These are phyloP conservation scores for Drosophila pseudotakahashii DNA, from an alignment of 2,888 invertebrate species.

Conservation along the genomic window DNA sequence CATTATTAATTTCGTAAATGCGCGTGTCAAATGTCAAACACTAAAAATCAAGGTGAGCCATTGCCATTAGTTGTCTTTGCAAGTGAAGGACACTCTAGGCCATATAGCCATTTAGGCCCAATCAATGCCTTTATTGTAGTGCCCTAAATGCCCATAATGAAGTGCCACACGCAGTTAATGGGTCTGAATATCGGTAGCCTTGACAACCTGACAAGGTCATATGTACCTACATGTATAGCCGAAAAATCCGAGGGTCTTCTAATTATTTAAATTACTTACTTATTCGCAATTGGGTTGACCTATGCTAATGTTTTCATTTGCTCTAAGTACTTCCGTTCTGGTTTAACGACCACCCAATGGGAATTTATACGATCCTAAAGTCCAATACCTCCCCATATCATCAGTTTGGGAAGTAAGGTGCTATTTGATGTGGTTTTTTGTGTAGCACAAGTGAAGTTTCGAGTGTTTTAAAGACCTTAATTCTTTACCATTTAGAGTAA, in stretches of 20 bases:
- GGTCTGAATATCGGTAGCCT: constrained; percentile 49
- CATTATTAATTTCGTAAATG: constrained; percentile 76
- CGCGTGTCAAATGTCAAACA: constrained; percentile 72
- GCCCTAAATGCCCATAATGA: constrained; percentile 75
- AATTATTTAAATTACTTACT: constrained; percentile 45
- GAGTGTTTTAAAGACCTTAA: too few species aligned
- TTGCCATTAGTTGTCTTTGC: constrained; percentile 51
- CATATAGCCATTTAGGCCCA: constrained; percentile 62
- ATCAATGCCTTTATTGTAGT: constrained; percentile 68
- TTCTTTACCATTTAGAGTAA: constrained; percentile 12
- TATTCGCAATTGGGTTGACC: constrained; percentile 61
- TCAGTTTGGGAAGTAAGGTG: background rate
- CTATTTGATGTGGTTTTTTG: constrained; percentile 2
- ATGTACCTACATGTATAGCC: constrained; percentile 2
- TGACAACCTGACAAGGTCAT: constrained; percentile 56
- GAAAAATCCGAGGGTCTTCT: constrained; percentile 17
- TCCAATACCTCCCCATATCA: constrained; percentile 2
- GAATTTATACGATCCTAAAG: background rate
- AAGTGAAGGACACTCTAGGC: constrained; percentile 55
- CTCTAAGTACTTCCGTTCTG: constrained; percentile 64
- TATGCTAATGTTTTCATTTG: constrained; percentile 64
- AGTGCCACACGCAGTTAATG: constrained; percentile 83
- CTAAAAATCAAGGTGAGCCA: constrained; percentile 68
- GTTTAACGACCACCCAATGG: constrained; percentile 18
- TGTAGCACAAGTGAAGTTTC: too few species aligned